phyloP scores from a whole-genome alignment of 2,113 vertebrate species.

The Lethenteron reissneri region DNA sequence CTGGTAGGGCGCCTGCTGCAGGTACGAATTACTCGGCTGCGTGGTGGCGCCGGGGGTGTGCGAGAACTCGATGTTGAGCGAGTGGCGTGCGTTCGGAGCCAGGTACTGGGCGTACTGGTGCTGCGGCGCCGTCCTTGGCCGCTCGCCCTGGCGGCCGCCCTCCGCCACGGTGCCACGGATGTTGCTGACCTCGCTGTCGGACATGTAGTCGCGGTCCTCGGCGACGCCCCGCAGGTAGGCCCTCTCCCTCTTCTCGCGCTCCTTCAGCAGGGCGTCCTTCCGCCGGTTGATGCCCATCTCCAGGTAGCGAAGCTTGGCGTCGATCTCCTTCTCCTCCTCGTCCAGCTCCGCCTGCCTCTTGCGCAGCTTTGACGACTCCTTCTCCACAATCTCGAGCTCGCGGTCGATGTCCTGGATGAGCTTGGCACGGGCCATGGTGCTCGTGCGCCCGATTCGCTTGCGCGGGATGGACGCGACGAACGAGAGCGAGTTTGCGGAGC shows the following conservation, averaged over 20 bases:
- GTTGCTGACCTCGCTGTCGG: slow-evolving; percentile 87
- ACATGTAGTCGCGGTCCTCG: slow-evolving; percentile 96
- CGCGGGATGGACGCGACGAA: slow-evolving; percentile 43
- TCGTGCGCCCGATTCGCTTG: slow-evolving; percentile 71
- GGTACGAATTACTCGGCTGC: slow-evolving; percentile 59
- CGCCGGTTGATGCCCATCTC: slow-evolving; percentile 97
- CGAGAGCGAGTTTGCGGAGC: slow-evolving; percentile 36
- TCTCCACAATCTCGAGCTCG: slow-evolving; percentile 79
- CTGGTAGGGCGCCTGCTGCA: slow-evolving; percentile 66
- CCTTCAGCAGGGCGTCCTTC: slow-evolving; percentile 85
- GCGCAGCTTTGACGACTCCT: slow-evolving; percentile 88
- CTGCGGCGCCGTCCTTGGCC: slow-evolving; percentile 75
- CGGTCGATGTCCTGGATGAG: slow-evolving; percentile 96
- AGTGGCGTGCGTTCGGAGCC: too few species aligned
- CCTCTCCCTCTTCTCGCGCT: slow-evolving; percentile 82
- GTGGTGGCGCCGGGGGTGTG: slow-evolving; percentile 38
- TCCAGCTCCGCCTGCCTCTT: slow-evolving; percentile 96
- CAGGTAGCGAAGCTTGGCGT: slow-evolving; percentile 81
- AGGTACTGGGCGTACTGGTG: slow-evolving; percentile 14
- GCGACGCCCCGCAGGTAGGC: slow-evolving; percentile 94
- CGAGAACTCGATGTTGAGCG: too few species aligned
- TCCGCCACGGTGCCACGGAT: slow-evolving; percentile 43
- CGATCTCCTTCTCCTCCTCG: slow-evolving; percentile 96
- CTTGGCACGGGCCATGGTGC: slow-evolving; percentile 86
- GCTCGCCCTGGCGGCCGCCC: slow-evolving; percentile 50